Base-by-base conservation (phyloP, 2,797 vertebrate species). In the Periparus ater region DNA sequence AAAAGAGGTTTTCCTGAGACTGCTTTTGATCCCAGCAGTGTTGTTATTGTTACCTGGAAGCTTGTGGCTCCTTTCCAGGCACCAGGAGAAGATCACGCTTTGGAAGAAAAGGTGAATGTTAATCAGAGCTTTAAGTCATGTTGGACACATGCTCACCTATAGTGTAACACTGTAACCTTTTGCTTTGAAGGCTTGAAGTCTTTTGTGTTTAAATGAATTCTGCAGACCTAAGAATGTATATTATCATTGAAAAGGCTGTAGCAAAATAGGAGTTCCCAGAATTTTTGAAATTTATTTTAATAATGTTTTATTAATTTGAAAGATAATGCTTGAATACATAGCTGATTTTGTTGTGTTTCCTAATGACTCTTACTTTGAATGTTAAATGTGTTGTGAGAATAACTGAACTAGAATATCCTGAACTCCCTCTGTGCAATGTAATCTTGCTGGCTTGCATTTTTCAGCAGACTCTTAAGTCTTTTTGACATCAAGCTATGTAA, bases 1-100 rank as follows among this genome's bases (percentile, higher is more conserved):
- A 98, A 97, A 96, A 97, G 96, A 85, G 99, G 98, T 38, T 99
- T 99, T 95, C 98, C 98, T 0, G 97, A 98, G 4, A 85, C 97
- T 11, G 53, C 92, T 17, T 98, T 99, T 93, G 89, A 93, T 78
- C 98, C 98, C 63, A 98, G 38, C 18, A 97, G 98, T 18, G 97
- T 94, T 23, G 96, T 98, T 78, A 95, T 99, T 85, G 96, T 99
- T 96, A 99, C 98, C n/a, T 99, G 99, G 99, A 97, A 97, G 21
- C 97, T 98, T 0, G 96, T 99, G 40, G 97, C 98, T 73, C 91
- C 98, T n/a, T 97, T 98, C 51, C 96, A 91, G 79, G 95, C 95
- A 75, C 85, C 92, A 5, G 95, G 83, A 77, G 94, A 96, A 95
- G 98, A 97, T 70, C 91, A 95, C 10, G 26, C 76, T 53, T 60